Evolutionary conservation across 1,140 invertebrate genomes (phyloP), one percentile per base, ranked within the genome.

Genomic region (Sycobia sp.): DNA sequence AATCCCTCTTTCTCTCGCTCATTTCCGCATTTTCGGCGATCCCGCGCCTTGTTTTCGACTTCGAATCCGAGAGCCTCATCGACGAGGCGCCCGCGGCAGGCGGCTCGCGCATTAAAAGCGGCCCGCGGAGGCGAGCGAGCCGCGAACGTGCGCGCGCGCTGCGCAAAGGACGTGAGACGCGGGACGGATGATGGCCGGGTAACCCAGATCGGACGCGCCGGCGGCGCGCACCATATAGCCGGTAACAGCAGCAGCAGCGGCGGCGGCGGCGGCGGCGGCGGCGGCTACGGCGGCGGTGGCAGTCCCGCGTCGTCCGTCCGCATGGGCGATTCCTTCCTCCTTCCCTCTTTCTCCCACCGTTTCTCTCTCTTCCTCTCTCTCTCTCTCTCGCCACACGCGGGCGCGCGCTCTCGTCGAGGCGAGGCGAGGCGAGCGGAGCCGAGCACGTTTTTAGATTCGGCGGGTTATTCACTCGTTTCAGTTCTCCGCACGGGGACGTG

Each of bases 111-210:
- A 36, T 36, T 51, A 54, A 54, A 41, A 7, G 49, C 11, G 1
- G 32, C 25, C 36, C 14, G 25, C 27, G 14, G 47, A 13, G 27
- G 23, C 27, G 27, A 23, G 13, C 29, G 36, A 27, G 34, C 36
- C 39, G 23, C 39, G 36, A 53, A 10, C 36, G 55, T 41, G 13
- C 18, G 25, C 5, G 29, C 4, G 71, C 27, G 43, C 44, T 32
- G 56, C 44, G 11, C 44, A 65, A 63, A 73, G 67, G 66, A 72
- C 66, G 68, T 67, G 71, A 64, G 68, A 59, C 65, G 62, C 70
- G 60, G 72, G 77, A 76, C 75, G 71, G 71, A 79, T 81, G n/a
- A n/a, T 32, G 80, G 80, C 80, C 80, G 80, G 78, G 78, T 82
- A 82, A 82, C 80, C 80, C 78, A 82, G 79, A 82, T 82, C 68